phyloP scores from a whole-genome alignment of 2,797 vertebrate species.

The Cynopterus sphinx region DNA sequence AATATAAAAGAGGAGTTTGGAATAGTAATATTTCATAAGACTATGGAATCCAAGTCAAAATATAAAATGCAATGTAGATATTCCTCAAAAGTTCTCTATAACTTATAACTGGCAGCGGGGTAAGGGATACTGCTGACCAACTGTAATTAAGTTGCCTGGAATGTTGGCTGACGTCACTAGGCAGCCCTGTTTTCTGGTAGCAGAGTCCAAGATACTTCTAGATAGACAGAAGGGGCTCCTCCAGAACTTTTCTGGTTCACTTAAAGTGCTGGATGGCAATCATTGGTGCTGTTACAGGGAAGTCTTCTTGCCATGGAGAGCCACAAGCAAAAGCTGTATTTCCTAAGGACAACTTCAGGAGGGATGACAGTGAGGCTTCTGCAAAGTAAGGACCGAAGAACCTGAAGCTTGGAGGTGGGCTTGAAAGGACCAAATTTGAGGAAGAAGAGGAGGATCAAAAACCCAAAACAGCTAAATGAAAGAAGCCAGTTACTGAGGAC shows the following conservation, averaged over 20 bases:
- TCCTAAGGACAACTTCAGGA: background rate
- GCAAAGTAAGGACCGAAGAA: background rate
- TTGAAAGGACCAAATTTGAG: background rate
- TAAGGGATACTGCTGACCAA: background rate
- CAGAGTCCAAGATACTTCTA: background rate
- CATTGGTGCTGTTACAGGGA: too few species aligned
- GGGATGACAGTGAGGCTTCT: background rate
- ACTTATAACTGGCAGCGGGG: background rate
- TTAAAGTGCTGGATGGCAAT: background rate
- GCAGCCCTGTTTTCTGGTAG: background rate
- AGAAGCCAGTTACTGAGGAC: background rate
- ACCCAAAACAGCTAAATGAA: background rate
- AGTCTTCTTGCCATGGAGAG: background rate
- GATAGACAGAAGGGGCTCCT: background rate
- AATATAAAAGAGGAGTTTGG: background rate
- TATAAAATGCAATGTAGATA: background rate
- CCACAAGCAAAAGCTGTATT: background rate
- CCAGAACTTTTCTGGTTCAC: background rate
- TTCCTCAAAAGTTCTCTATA: background rate
- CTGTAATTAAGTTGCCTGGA: background rate
- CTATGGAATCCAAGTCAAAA: background rate
- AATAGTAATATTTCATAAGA: background rate
- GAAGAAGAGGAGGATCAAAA: background rate
- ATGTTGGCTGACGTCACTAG: background rate
- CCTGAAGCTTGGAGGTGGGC: background rate